Conservation (phyloP, 2,888 invertebrate species). For the Galeopsomyia nigrocyanea region DNA sequence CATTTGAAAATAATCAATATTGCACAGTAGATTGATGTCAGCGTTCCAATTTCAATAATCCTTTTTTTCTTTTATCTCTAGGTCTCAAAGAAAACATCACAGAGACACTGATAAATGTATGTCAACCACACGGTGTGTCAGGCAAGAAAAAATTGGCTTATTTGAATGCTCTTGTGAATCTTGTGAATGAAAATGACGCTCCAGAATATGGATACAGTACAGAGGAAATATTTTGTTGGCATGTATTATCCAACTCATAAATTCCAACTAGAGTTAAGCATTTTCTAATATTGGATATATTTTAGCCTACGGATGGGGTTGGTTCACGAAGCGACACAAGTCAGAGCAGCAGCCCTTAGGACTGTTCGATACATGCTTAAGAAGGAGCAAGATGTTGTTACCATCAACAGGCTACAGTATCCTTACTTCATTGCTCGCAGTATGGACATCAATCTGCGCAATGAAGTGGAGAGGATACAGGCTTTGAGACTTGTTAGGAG, state of each 20-base stretch:
- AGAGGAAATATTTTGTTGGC: slow-evolving; percentile 89
- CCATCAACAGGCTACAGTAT: slow-evolving; percentile 85
- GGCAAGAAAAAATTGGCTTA: slow-evolving; percentile 87
- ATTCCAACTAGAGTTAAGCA: not conserved
- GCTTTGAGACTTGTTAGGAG: slow-evolving; percentile 87
- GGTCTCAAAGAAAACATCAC: slow-evolving; percentile 72
- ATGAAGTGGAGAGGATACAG: slow-evolving; percentile 93
- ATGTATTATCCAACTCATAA: slow-evolving; percentile 55
- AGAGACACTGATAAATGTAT: slow-evolving; percentile 75
- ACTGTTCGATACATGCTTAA: slow-evolving; percentile 87
- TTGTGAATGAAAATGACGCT: slow-evolving; percentile 75
- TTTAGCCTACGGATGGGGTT: slow-evolving; percentile 87
- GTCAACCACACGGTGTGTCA: slow-evolving; percentile 75
- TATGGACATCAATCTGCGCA: slow-evolving; percentile 89
- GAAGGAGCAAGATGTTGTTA: slow-evolving; percentile 82
- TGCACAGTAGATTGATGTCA: not conserved
- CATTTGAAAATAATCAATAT: no score
- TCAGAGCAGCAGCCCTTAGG: slow-evolving; percentile 89
- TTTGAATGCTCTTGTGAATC: slow-evolving; percentile 89
- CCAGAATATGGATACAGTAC: slow-evolving; percentile 79
- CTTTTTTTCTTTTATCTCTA: slow-evolving; percentile 52
- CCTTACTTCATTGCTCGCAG: slow-evolving; percentile 90
- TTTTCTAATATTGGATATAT: not conserved
- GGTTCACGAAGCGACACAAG: slow-evolving; percentile 88
- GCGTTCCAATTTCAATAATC: slow-evolving; percentile 11